Percentiles rank a stretch among this genome's conserved stretches.
phyloP scores from a whole-genome alignment of 2,888 invertebrate species.

The Phyllotreta striolata region DNA sequence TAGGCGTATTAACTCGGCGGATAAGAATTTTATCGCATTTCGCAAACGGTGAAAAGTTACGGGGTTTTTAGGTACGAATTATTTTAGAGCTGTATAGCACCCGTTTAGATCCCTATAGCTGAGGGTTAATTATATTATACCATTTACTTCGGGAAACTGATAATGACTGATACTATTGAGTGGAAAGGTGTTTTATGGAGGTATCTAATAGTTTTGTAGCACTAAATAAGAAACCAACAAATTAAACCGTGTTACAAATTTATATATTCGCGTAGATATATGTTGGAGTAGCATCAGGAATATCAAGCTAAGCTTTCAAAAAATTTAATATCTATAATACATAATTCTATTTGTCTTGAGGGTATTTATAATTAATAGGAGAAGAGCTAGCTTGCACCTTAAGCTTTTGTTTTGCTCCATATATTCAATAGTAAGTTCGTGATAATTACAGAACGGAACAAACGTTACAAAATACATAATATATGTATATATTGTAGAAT shows the following conservation, averaged over 20 bases:
- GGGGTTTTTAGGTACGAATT: neutral
- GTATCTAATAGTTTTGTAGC: no score
- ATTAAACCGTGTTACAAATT: no score
- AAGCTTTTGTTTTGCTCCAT: constrained; percentile 6
- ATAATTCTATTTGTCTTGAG: constrained; percentile 3
- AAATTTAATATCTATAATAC: no score
- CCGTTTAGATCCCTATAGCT: no score
- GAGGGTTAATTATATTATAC: no score
- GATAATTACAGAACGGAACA: constrained; percentile 18
- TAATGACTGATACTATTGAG: no score
- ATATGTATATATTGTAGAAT: neutral
- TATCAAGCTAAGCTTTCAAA: no score
- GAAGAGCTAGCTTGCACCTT: constrained; percentile 11
- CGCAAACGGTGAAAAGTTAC: constrained; percentile 3
- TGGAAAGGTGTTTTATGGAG: no score
- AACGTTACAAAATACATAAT: constrained; percentile 18
- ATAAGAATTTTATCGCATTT: constrained; percentile 14
- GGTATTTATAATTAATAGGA: constrained; percentile 14
- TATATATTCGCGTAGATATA: no score
- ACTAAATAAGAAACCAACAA: no score
- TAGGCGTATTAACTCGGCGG: constrained; percentile 7
- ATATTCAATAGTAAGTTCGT: neutral
- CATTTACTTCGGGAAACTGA: no score
- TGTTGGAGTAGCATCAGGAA: no score
- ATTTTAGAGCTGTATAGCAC: constrained; percentile 1